phyloP scores from a whole-genome alignment of 2,797 vertebrate species.

The Salmo trutta region DNA sequence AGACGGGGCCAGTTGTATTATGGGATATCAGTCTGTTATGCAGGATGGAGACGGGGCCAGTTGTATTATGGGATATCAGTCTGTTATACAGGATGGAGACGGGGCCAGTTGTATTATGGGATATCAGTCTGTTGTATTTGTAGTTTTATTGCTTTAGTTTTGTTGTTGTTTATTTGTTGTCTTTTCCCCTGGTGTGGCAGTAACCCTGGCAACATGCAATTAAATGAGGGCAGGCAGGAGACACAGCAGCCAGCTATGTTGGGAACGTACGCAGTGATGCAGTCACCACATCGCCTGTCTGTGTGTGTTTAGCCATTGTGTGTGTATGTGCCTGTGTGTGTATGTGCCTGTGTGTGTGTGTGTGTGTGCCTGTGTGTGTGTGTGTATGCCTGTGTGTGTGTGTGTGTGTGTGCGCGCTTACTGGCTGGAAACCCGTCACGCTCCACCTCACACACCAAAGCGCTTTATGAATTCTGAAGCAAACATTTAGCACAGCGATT shows the following conservation, averaged over 20 bases:
- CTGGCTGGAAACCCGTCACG: conserved; percentile 47
- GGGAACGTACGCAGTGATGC: conserved; percentile 29
- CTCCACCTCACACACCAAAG: conserved; percentile 49
- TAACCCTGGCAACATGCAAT: conserved; percentile 63
- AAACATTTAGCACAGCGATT: conserved; percentile 44
- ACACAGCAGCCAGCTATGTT: conserved; percentile 40
- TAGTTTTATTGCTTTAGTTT: conserved; percentile 36
- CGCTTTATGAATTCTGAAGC: conserved; percentile 53
- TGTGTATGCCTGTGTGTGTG: neutral
- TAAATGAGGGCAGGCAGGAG: conserved; percentile 49
- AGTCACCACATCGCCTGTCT: neutral
- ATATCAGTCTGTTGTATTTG: conserved; percentile 22
- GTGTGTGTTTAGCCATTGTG: neutral
- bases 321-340: neutral
- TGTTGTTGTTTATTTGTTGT: conserved; percentile 41
- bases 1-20: no score
- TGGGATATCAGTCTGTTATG: no score
- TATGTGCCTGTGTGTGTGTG: neutral
- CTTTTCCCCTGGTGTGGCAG: conserved; percentile 40
- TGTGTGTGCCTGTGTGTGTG: neutral
- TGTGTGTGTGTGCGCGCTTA: conserved; percentile 20
- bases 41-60: no score
- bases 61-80: no score
- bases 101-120: no score
- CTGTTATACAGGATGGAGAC: no score